phyloP scores from a whole-genome alignment of 2,797 vertebrate genomes.

The Merluccius polli region DNA sequence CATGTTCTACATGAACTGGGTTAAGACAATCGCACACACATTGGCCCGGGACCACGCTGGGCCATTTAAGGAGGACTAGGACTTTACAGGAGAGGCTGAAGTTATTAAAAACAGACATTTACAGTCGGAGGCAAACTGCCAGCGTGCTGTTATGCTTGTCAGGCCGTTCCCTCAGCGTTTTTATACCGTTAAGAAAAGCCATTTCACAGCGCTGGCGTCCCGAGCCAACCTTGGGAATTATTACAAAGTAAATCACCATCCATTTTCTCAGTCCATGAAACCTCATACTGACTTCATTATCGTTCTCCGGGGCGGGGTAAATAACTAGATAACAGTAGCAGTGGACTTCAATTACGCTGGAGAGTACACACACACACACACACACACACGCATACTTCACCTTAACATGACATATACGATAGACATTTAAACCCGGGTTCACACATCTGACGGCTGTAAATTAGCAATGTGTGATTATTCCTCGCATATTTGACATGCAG shows the following conservation, averaged over 20 bases:
- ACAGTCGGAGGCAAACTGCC: constrained; percentile 6
- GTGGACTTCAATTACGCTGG: constrained; percentile 16
- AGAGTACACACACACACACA: constrained; percentile 15
- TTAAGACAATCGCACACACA: constrained; percentile 6
- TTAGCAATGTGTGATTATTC: not conserved
- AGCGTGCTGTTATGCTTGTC: constrained; percentile 13
- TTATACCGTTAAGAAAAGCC: constrained; percentile 9
- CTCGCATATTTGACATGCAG: not conserved
- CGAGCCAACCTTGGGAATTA: constrained; percentile 31
- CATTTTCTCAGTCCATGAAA: constrained; percentile 26
- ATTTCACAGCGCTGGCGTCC: constrained; percentile 15
- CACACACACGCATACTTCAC: not conserved
- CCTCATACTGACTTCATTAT: constrained; percentile 24
- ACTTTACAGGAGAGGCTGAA: constrained; percentile 14
- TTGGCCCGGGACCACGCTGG: not conserved
- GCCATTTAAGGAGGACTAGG: constrained; percentile 1
- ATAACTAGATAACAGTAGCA: constrained; percentile 27
- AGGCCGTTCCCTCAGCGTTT: constrained; percentile 26
- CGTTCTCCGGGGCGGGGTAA: constrained; percentile 25
- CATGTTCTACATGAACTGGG: constrained; percentile 5
- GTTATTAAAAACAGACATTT: constrained; percentile 27
- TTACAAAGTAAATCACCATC: constrained; percentile 36
- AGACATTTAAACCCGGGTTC: not conserved
- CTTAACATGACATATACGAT: not conserved
- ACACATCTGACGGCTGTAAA: not conserved